A percentile compares a stretch with the other conserved stretches of the same genome.
Conservation (phyloP, 2,797 vertebrate species). For the Steatocranus sp. region DNA sequence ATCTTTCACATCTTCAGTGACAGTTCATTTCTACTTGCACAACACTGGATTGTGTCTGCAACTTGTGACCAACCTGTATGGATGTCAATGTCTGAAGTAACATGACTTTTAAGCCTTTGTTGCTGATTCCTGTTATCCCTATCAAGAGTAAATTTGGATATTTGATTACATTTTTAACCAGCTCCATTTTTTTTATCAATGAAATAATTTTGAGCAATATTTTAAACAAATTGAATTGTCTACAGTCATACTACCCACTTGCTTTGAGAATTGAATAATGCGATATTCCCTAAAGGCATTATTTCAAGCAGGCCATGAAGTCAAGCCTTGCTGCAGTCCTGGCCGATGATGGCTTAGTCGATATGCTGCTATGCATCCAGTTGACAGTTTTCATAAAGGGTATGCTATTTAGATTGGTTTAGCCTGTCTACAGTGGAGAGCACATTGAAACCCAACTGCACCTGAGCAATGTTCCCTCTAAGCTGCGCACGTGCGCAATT, state of each 20-base stretch:
- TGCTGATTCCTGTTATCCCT: neutral
- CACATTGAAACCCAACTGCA: neutral
- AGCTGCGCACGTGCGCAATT: no score
- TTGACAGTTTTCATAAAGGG: neutral
- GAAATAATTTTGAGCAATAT: neutral
- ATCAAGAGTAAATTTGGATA: neutral
- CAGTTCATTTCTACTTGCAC: neutral
- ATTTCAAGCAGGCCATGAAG: neutral
- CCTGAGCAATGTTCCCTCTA: no score
- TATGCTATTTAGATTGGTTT: neutral
- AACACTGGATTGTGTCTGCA: neutral
- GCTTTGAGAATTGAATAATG: neutral
- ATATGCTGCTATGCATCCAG: neutral
- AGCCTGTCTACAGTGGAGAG: neutral
- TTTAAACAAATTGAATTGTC: neutral
- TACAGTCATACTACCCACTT: neutral
- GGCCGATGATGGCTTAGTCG: neutral
- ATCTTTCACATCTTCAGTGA: neutral
- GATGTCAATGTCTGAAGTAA: neutral
- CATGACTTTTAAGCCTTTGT: neutral
- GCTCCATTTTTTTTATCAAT: neutral
- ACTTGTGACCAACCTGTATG: neutral
- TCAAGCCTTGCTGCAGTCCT: neutral
- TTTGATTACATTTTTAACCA: neutral
- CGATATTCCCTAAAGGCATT: neutral